Conservation (phyloP, 2,113 vertebrate species). For the Peromyscus leucopus region DNA sequence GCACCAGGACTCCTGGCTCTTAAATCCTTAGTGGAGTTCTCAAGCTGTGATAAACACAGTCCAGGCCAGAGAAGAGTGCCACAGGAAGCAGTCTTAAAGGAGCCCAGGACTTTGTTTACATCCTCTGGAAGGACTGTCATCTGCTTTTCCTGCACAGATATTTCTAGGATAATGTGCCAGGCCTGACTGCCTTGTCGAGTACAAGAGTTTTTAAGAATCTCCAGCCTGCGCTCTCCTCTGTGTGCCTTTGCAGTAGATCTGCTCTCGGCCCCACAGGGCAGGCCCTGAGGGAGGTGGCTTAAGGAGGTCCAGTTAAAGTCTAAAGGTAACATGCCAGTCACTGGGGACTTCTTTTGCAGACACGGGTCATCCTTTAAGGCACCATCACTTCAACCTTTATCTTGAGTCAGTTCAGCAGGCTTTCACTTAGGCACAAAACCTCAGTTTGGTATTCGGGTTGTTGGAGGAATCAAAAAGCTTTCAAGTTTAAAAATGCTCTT, state of each 20-base stretch:
- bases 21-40: conserved; percentile 18
- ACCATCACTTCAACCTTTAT: not conserved
- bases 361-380: not conserved
- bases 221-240: not conserved
- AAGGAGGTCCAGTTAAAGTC: not conserved
- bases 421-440: not conserved
- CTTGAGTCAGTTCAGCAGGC: not conserved
- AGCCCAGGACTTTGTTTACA: conserved; percentile 74
- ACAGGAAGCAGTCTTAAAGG: conserved; percentile 58
- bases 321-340: not conserved
- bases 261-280: not conserved
- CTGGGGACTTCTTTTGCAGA: not conserved
- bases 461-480: not conserved
- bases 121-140: conserved; percentile 72
- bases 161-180: conserved; percentile 60
- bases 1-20: conserved; percentile 44
- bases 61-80: conserved; percentile 62
- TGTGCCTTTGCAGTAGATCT: conserved; percentile 1
- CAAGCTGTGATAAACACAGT: conserved; percentile 47
- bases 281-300: not conserved
- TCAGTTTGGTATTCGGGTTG: not conserved
- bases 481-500: not conserved
- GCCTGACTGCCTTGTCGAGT: conserved; percentile 24
- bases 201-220: not conserved
- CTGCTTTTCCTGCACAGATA: conserved; percentile 75